A percentile compares a stretch with the other conserved stretches of the same genome.
Evolutionary conservation across 2,113 vertebrate genomes (phyloP).

Genomic region (Pachypanchax playfairii): DNA sequence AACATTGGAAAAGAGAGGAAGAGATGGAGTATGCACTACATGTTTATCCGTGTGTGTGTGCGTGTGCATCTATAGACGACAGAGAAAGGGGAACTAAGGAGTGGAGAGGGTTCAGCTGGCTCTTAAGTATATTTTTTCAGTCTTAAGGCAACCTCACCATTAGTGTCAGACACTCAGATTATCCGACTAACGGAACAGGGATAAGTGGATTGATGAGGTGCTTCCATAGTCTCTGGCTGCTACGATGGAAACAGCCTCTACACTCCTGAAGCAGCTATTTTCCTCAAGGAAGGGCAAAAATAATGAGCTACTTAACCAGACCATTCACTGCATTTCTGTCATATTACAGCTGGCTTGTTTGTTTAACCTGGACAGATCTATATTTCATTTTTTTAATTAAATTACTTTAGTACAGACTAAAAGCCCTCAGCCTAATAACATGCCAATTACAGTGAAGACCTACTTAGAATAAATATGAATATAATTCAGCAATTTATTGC

Average conservation of each 20-base stretch:
- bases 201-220: conserved; percentile 84
- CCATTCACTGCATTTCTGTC: conserved; percentile 86
- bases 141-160: conserved; percentile 78
- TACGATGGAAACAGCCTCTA: conserved; percentile 61
- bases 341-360: conserved; percentile 91
- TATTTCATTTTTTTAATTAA: conserved; percentile 93
- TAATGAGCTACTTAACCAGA: conserved; percentile 89
- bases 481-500: conserved; percentile 95
- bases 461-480: conserved; percentile 97
- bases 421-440: conserved; percentile 94
- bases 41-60: conserved; percentile 58
- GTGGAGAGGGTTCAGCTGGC: conserved; percentile 66
- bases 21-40: conserved; percentile 45
- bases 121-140: conserved; percentile 79
- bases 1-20: conserved; percentile 72
- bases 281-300: conserved; percentile 85
- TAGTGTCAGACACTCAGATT: conserved; percentile 81
- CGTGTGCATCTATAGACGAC: conserved; percentile 42
- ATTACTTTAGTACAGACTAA: conserved; percentile 97
- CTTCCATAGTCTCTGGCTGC: conserved; percentile 73
- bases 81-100: conserved; percentile 48
- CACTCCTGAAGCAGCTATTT: conserved; percentile 77
- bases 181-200: conserved; percentile 79
- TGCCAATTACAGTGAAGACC: conserved; percentile 97
- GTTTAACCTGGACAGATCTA: conserved; percentile 95